Conservation (phyloP, 1,140 invertebrate species). For the Aphis craccivora region DNA sequence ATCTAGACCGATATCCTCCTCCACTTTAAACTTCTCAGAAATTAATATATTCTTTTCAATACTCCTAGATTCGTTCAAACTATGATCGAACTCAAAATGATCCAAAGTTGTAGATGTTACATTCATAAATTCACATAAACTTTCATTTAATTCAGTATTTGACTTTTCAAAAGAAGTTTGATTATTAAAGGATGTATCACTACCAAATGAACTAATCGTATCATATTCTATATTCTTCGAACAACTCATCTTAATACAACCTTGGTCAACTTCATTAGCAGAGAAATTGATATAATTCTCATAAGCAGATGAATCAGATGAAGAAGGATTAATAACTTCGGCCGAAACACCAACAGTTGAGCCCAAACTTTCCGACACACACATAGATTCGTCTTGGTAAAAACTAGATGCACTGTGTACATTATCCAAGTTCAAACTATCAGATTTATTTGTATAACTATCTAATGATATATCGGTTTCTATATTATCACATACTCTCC, state of each 20-base stretch:
- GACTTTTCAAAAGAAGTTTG: background rate
- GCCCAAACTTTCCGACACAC: too few species aligned
- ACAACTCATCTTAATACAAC: background rate
- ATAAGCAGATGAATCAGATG: background rate
- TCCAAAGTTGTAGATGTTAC: background rate
- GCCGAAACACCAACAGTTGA: background rate
- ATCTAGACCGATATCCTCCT: background rate
- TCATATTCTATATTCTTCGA: background rate
- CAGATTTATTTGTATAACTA: too few species aligned
- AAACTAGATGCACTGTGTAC: too few species aligned
- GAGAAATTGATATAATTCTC: background rate
- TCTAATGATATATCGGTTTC: background rate
- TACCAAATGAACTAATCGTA: background rate
- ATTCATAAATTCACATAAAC: background rate
- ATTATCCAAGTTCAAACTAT: too few species aligned
- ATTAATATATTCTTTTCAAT: too few species aligned
- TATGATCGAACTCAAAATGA: constrained; percentile 28
- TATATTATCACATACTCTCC: background rate
- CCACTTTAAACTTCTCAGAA: background rate
- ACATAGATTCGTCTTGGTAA: too few species aligned
- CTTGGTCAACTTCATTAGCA: background rate
- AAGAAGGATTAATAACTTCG: background rate
- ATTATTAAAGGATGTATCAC: background rate
- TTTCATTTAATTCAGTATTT: background rate
- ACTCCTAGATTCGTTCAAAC: background rate